phyloP scores from a whole-genome alignment of 2,888 invertebrate species.

The Tiphia femorata region DNA sequence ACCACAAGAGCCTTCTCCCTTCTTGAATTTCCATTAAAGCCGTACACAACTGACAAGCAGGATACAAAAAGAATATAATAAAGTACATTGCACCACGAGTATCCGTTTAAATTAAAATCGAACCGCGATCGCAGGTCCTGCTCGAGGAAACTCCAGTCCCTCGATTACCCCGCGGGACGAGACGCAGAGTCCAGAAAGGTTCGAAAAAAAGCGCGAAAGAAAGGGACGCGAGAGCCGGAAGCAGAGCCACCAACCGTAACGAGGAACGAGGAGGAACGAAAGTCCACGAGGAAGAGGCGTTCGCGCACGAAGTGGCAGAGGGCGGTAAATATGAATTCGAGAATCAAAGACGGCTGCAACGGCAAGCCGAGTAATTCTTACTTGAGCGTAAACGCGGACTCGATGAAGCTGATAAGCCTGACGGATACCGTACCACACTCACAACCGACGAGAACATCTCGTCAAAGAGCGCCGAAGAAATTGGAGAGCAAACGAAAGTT shows the following conservation, averaged over 20 bases:
- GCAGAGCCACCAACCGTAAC: background rate
- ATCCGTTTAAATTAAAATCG: too few relatives aligned
- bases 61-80: too few relatives aligned
- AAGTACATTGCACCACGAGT: too few relatives aligned
- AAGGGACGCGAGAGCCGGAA: background rate
- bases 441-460: slow-evolving; percentile 7
- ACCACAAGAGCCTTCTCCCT: too few relatives aligned
- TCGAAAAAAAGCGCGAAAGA: slow-evolving; percentile 27
- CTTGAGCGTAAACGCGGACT: slow-evolving; percentile 49
- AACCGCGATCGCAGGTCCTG: slow-evolving; percentile 77
- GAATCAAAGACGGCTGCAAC: slow-evolving; percentile 24
- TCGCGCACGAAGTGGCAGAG: slow-evolving; percentile 52
- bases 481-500: slow-evolving; percentile 66
- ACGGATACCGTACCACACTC: slow-evolving; percentile 19
- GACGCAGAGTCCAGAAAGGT: slow-evolving; percentile 36
- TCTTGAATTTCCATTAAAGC: too few relatives aligned
- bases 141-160: slow-evolving; percentile 74
- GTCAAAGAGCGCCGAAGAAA: background rate
- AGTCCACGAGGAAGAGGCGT: slow-evolving; percentile 54
- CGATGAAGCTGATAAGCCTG: slow-evolving; percentile 50
- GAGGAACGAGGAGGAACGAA: background rate
- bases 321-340: slow-evolving; percentile 40
- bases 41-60: too few relatives aligned
- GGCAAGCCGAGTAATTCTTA: slow-evolving; percentile 18
- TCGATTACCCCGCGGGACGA: slow-evolving; percentile 42